Base-by-base conservation (phyloP, 2,888 invertebrate species). In the Leptopilina myrica region DNA sequence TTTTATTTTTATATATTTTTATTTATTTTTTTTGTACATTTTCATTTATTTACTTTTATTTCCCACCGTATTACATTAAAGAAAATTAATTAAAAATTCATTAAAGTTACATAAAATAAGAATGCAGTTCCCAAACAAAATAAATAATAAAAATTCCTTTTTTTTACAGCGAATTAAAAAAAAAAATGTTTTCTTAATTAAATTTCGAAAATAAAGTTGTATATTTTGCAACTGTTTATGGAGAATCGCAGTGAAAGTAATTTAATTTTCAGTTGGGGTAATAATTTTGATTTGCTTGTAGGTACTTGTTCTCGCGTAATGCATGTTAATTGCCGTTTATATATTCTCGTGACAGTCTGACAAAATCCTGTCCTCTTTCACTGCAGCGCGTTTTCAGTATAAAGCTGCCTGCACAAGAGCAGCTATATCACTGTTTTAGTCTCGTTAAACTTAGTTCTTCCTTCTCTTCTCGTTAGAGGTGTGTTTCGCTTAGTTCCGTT, bases 401-500 rank as follows among this genome's bases (percentile, higher is more conserved):
- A 73, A 56, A 73, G 56, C 73, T 73, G 56, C 14, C 73, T 73
- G 56, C 14, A 33, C 33, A 73, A 59, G 43, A 43, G 73, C 73
- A 43, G 73, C 73, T 73, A 56, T 73, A 73, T 73, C 73, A 73
- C 56, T 73, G 69, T 20, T 73, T 73, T 53, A 73, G 53, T 73
- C 69, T 73, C 73, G 73, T 73, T 73, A 73, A 73, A 73, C 73
- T 73, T 73, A 73, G 73, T 73, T 73, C 73, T 73, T 73, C 73
- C 56, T 73, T 56, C 56, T 73, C 73, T 73, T 33, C 73, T 73
- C 73, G 73, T 73, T 73, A 73, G 56, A 73, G 69, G 69, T 73
- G 73, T 73, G 73, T 73, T 73, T 56, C 73, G 56, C 56, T 73
- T 73, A 73, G 73, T 73, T 73, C 73, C 73, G 73, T 73, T 73